Evolutionary conservation across 1,140 invertebrate genomes (phyloP).

Genomic region (Caenorhabditis latens): DNA sequence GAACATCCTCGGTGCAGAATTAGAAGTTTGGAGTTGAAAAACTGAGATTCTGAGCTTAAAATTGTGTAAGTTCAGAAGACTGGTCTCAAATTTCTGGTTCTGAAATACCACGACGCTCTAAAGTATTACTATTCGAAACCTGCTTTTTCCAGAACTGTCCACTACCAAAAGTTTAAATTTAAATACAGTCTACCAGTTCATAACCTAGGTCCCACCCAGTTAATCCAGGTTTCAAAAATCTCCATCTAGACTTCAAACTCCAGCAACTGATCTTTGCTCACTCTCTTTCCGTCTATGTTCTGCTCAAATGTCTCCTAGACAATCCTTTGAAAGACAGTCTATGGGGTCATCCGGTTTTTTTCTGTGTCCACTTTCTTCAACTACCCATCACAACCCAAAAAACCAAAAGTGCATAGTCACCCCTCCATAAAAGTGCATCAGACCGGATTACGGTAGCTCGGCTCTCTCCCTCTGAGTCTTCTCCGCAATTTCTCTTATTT

Average conservation of each 20-base stretch:
- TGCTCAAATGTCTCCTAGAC: background rate
- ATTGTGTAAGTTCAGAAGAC: too few species aligned
- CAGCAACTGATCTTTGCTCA: background rate
- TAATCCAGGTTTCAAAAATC: background rate
- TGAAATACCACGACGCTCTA: too few species aligned
- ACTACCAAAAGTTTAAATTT: too few species aligned
- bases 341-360: slow-evolving; percentile 43
- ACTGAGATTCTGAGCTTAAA: too few species aligned
- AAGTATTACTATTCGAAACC: too few species aligned
- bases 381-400: background rate
- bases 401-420: background rate
- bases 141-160: too few species aligned
- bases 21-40: too few species aligned
- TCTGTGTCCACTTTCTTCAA: background rate
- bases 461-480: background rate
- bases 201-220: background rate
- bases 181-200: too few species aligned
- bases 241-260: background rate
- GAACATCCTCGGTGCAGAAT: too few species aligned
- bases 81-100: too few species aligned
- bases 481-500: background rate
- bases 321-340: background rate
- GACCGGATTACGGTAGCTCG: slow-evolving; percentile 22
- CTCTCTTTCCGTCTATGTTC: background rate
- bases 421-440: background rate